phyloP scores from a whole-genome alignment of 37 sponge, comb jelly and placozoan species.

The Geodia barretti region DNA sequence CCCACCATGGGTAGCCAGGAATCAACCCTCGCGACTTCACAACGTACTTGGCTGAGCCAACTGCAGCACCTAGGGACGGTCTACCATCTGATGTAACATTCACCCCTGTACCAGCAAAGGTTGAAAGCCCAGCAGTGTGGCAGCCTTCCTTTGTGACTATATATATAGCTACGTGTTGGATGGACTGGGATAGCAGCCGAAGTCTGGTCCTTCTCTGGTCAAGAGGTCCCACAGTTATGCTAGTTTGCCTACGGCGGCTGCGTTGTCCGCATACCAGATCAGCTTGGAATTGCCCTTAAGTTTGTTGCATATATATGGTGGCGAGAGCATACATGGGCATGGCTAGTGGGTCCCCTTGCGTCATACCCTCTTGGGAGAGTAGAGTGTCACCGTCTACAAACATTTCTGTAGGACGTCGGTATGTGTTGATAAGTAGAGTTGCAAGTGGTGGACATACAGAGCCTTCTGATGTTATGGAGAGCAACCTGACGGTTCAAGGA shows the following conservation, averaged over 20 bases:
- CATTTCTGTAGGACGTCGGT: conserved; percentile 16
- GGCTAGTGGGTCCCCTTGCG: conserved; percentile 39
- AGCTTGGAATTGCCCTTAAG: conserved; percentile 7
- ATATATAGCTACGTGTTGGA: conserved; percentile 46
- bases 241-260: not conserved
- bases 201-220: conserved; percentile 18
- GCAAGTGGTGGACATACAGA: conserved; percentile 29
- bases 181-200: conserved; percentile 38
- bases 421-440: conserved; percentile 32
- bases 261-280: conserved; percentile 30
- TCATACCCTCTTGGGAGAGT: conserved; percentile 18
- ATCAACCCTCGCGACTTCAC: too few species aligned
- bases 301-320: not conserved
- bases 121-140: too few species aligned
- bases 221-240: not conserved
- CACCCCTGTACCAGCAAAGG: not conserved
- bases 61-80: conserved; percentile 39
- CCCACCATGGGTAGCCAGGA: too few species aligned
- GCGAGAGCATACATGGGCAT: conserved; percentile 54
- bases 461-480: conserved; percentile 13
- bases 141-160: conserved; percentile 6
- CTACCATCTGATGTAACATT: conserved; percentile 11
- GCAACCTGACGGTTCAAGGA: not conserved
- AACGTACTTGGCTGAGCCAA: not conserved
- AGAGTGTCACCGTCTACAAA: conserved; percentile 27